Evolutionary conservation across 2,888 invertebrate species (phyloP), one percentile per base, ranked within the genome.

Genomic region (Cheilosia scutellata): DNA sequence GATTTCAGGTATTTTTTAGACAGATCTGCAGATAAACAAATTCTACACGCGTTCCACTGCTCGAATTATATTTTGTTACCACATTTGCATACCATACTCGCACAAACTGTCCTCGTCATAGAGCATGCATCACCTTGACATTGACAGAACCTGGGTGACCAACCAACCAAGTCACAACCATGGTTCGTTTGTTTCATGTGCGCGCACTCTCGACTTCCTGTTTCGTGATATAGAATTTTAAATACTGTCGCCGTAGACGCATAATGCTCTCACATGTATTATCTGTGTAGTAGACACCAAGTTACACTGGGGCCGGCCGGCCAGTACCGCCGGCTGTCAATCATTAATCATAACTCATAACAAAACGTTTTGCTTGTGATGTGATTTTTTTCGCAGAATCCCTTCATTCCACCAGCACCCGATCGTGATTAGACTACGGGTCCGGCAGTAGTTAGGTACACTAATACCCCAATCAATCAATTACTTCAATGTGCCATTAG

Each of bases 101-200:
- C 2, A 44, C 16, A 16, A n/a, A 33, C 42, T 60, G 68, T 60
- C 65, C 62, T 33, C 71, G 27, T 72, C 78, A 72, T 25, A 80
- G 53, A 47, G 71, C 63, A 65, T 79, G 70, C 63, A 65, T 80
- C 71, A 84, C 84, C 84, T 84, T 84, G 84, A 84, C 84, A 84
- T 84, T 84, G 84, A 84, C 75, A 84, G 84, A 79, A 79, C 42
- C 70, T 66, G 75, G 84, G 84, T 84, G 84, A 84, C 84, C 84
- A 80, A 63, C 84, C 80, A 76, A 71, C 80, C 84, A 51, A 70
- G 58, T 70, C 82, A 25, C 76, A 80, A 29, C 44, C 70, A 71
- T 60, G 71, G 58, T 70, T 76, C 47, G 82, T 27, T 72, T 13
- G 29, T 44, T 33, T 44, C 53, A 42, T 53, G 55, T 42, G 72